These are phyloP conservation scores for Varroa destructor DNA, from an alignment of 1,140 invertebrate genomes.

Conservation along the genomic window DNA sequence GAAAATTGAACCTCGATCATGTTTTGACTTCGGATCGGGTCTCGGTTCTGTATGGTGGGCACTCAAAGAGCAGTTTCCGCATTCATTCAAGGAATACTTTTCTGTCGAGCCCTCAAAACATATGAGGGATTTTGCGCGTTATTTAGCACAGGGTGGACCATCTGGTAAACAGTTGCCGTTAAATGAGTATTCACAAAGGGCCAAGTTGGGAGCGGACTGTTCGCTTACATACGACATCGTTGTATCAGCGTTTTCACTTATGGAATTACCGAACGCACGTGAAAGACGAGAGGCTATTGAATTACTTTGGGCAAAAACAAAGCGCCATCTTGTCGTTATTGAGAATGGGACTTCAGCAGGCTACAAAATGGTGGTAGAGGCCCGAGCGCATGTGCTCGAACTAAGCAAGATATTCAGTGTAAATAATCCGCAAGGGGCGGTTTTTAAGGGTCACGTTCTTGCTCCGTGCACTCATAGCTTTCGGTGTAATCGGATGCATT, in stretches of 20 bases:
- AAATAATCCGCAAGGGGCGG: not conserved
- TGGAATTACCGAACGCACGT: constrained; percentile 57
- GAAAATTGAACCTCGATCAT: constrained; percentile 56
- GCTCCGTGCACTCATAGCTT: constrained; percentile 42
- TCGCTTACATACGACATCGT: constrained; percentile 63
- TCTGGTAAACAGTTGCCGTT: constrained; percentile 43
- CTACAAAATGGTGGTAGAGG: constrained; percentile 46
- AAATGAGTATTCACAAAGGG: constrained; percentile 38
- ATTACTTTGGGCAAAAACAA: constrained; percentile 72
- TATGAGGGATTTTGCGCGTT: constrained; percentile 64
- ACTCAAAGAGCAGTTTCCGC: constrained; percentile 54
- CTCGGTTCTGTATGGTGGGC: constrained; percentile 69
- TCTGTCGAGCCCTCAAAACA: constrained; percentile 60
- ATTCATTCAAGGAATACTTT: constrained; percentile 60
- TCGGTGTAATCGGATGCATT: not conserved
- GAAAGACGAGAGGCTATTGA: constrained; percentile 55
- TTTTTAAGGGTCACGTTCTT: constrained; percentile 30
- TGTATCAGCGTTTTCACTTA: constrained; percentile 60
- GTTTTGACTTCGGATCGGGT: constrained; percentile 83
- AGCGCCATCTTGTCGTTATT: constrained; percentile 63
- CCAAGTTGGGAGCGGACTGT: constrained; percentile 37
- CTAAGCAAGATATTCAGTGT: constrained; percentile 30
- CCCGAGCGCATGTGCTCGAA: constrained; percentile 40
- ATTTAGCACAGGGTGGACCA: constrained; percentile 50
- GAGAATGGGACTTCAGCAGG: constrained; percentile 69